These are phyloP conservation scores for Amblyjoppa fuscipennis DNA, from an alignment of 2,888 invertebrate genomes.

Conservation along the genomic window DNA sequence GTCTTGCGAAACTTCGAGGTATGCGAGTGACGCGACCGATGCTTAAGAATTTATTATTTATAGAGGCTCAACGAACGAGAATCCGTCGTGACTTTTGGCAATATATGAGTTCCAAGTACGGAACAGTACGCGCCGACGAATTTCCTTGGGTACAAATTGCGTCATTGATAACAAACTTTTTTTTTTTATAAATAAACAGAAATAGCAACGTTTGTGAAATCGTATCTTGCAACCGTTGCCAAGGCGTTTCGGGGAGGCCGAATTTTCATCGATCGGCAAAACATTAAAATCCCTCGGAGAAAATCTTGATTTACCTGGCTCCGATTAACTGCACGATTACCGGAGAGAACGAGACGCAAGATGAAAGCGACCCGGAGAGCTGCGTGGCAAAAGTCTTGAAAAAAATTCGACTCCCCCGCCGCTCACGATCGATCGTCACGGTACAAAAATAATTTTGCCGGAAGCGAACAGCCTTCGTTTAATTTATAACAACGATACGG, in stretches of 20 bases:
- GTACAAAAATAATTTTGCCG: background rate
- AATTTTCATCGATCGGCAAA: constrained; percentile 11
- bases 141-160: background rate
- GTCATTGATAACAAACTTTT: background rate
- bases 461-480: background rate
- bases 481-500: background rate
- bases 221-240: background rate
- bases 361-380: constrained; percentile 25
- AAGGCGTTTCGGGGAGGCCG: background rate
- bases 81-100: constrained; percentile 3
- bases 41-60: constrained; percentile 61
- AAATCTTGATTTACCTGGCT: constrained; percentile 72
- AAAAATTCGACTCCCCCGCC: constrained; percentile 16
- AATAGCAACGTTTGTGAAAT: constrained; percentile 4
- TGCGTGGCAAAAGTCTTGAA: background rate
- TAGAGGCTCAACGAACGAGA: constrained; percentile 5
- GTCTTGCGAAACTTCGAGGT: constrained; percentile 71
- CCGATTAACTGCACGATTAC: constrained; percentile 65
- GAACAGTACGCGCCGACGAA: background rate
- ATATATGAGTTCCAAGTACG: constrained; percentile 14
- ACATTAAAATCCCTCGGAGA: background rate
- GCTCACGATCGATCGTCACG: background rate
- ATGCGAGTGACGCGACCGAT: constrained; percentile 66
- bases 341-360: constrained; percentile 59
- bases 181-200: background rate